phyloP scores from a whole-genome alignment of 37 sponge, comb jelly and placozoan genomes.

The Halisarca cf. caerulea region DNA sequence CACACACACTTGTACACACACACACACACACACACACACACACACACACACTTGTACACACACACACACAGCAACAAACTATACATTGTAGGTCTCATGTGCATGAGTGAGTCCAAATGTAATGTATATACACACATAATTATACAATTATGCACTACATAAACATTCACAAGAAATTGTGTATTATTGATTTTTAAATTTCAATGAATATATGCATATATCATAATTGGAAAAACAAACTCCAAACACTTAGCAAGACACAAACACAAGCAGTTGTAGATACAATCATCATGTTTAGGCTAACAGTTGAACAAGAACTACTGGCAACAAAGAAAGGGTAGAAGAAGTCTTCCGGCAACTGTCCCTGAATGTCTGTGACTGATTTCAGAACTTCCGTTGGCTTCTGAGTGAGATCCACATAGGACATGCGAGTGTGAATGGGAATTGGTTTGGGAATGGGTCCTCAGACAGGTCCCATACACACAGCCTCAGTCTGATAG shows the following conservation, averaged over 20 bases:
- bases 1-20: too few species aligned
- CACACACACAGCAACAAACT: too few species aligned
- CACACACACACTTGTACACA: too few species aligned
- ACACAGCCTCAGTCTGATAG: conserved; percentile 6
- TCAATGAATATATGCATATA: too few species aligned
- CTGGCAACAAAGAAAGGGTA: conserved; percentile 53
- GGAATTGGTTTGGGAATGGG: background rate
- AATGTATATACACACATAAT: too few species aligned
- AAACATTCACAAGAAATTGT: too few species aligned
- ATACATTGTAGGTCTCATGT: too few species aligned
- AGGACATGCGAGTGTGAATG: conserved; percentile 36
- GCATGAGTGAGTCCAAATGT: too few species aligned
- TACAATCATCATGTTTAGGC: background rate
- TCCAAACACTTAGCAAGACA: background rate
- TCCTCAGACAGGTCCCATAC: background rate
- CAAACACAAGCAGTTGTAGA: background rate
- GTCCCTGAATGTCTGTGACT: conserved; percentile 13
- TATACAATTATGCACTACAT: too few species aligned
- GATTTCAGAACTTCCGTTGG: conserved; percentile 28
- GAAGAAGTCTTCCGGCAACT: conserved; percentile 52
- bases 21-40: too few species aligned
- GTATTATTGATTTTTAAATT: too few species aligned
- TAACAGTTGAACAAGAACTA: background rate
- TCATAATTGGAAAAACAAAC: too few species aligned
- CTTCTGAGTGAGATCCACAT: conserved; percentile 15